Conservation (phyloP, 2,888 invertebrate species). For the Acleris sparsana region DNA sequence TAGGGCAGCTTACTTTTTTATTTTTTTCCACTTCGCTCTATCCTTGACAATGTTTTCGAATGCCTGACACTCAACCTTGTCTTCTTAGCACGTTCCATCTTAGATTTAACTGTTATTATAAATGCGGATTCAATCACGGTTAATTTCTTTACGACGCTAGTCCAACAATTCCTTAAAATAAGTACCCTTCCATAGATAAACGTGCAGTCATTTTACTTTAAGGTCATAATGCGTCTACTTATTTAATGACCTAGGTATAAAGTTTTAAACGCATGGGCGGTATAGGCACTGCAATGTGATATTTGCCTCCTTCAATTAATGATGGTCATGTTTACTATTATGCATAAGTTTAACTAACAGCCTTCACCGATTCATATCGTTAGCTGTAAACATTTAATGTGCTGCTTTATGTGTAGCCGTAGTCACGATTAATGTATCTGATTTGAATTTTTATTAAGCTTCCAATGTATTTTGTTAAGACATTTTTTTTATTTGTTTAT, state of each 20-base stretch:
- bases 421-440: slow-evolving; percentile 56
- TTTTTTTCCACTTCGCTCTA: too few relatives aligned
- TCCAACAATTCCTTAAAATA: too few relatives aligned
- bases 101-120: too few relatives aligned
- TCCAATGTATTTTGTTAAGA: slow-evolving; percentile 22
- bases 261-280: background rate
- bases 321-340: slow-evolving; percentile 15
- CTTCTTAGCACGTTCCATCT: too few relatives aligned
- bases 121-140: too few relatives aligned
- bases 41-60: too few relatives aligned
- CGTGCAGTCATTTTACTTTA: background rate
- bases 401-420: slow-evolving; percentile 48
- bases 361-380: slow-evolving; percentile 53
- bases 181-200: too few relatives aligned
- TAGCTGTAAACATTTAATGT: slow-evolving; percentile 50
- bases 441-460: slow-evolving; percentile 41
- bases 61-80: too few relatives aligned
- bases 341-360: slow-evolving; percentile 36
- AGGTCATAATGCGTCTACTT: background rate
- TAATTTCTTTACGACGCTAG: too few relatives aligned
- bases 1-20: too few relatives aligned
- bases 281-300: background rate
- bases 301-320: slow-evolving; percentile 2
- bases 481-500: slow-evolving; percentile 32
- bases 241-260: slow-evolving; percentile 1